These are phyloP conservation scores for Phaonia tiefii DNA, from an alignment of 2,888 invertebrate species.

Conservation along the genomic window DNA sequence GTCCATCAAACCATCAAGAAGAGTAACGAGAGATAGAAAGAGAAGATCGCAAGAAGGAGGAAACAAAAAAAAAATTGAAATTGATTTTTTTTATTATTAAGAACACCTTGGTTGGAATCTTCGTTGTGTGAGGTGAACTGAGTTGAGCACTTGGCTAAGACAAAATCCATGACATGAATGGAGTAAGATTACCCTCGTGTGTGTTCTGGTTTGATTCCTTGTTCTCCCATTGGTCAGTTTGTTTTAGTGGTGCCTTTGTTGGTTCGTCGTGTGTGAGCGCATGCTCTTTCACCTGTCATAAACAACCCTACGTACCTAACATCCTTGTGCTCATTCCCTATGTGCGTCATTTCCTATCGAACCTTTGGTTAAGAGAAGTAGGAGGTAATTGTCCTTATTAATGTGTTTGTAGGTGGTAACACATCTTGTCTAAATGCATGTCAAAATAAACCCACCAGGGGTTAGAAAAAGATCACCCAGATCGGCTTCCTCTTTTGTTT, in stretches of 20 bases:
- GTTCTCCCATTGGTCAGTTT: not conserved
- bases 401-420: constrained; percentile 37
- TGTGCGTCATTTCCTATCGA: too few species aligned
- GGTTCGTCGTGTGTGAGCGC: not conserved
- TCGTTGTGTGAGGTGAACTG: constrained; percentile 15
- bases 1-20: constrained; percentile 15
- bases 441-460: constrained; percentile 62
- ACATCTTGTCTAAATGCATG: constrained; percentile 42
- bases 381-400: not conserved
- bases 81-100: not conserved
- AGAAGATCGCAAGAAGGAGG: not conserved
- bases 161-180: too few species aligned
- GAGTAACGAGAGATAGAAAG: not conserved
- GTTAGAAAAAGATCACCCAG: not conserved
- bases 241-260: not conserved
- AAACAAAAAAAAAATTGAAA: constrained; percentile 5
- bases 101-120: constrained; percentile 4
- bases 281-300: too few species aligned
- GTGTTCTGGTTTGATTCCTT: constrained; percentile 4
- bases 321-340: too few species aligned
- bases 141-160: not conserved
- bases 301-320: too few species aligned
- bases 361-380: too few species aligned
- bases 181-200: not conserved
- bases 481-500: not conserved